Conservation (phyloP, 2,113 vertebrate genomes). For the Propithecus coquereli region DNA sequence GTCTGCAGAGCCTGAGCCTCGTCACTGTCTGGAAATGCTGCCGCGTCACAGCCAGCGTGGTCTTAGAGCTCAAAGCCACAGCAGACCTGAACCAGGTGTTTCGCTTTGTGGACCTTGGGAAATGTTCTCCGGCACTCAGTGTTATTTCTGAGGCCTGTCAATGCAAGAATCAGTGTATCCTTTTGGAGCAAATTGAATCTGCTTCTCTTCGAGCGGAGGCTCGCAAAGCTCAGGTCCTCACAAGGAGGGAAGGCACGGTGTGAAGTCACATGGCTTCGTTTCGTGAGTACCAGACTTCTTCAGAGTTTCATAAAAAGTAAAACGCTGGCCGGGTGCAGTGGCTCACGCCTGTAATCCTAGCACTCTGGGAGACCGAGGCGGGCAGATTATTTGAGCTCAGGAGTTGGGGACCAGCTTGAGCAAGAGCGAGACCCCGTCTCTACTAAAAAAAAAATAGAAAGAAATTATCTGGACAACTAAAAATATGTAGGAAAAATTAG, state of each 20-base stretch:
- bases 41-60: fast-evolving
- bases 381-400: no score
- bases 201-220: not conserved
- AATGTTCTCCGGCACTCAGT: not conserved
- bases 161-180: not conserved
- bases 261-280: not conserved
- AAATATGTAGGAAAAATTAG: no score
- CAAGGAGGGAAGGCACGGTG: not conserved
- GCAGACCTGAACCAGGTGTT: not conserved
- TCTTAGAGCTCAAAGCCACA: not conserved
- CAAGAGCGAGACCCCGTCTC: no score
- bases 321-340: no score
- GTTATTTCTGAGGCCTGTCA: not conserved
- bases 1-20: not conserved
- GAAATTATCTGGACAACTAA: no score
- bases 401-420: no score
- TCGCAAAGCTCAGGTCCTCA: not conserved
- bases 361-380: no score
- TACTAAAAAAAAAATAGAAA: no score
- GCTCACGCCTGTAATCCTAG: no score
- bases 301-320: not conserved
- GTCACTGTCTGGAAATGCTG: not conserved
- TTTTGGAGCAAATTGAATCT: not conserved
- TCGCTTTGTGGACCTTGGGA: not conserved
- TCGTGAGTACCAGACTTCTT: not conserved